These are phyloP conservation scores for Decapterus maruadsi DNA, from an alignment of 2,797 vertebrate species.

Conservation along the genomic window DNA sequence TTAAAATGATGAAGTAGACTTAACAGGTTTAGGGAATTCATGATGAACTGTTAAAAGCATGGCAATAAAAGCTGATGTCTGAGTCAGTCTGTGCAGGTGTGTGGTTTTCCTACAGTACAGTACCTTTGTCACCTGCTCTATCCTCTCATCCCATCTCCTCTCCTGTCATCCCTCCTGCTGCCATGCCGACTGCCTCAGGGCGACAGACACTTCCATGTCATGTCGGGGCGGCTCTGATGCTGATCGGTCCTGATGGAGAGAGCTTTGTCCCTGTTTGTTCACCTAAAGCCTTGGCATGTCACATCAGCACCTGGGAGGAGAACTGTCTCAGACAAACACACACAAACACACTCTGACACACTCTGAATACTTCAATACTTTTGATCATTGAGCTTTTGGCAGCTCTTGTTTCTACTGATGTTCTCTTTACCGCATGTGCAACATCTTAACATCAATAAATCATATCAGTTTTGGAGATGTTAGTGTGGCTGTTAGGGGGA, in stretches of 20 bases:
- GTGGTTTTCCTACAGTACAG: background rate
- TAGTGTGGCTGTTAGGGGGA: background rate
- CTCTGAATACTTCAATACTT: background rate
- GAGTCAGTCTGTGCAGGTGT: conserved; percentile 5
- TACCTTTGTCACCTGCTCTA: conserved; percentile 49
- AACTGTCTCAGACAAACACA: conserved; percentile 26
- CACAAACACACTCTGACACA: conserved; percentile 8
- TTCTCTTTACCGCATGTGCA: background rate
- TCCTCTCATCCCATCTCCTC: conserved; percentile 50
- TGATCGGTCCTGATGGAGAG: conserved; percentile 81
- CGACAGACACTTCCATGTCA: conserved; percentile 79
- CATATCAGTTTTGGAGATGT: background rate
- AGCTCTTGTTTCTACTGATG: background rate
- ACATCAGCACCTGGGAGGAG: conserved; percentile 67
- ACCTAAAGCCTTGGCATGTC: conserved; percentile 74
- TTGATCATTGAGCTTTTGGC: conserved; percentile 1
- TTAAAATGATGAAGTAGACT: too few relatives aligned
- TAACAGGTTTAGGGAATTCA: background rate
- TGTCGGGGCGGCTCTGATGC: conserved; percentile 66
- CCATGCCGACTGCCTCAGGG: conserved; percentile 69
- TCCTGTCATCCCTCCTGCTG: conserved; percentile 63
- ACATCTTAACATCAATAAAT: background rate
- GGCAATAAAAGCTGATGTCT: background rate
- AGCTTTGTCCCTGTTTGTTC: conserved; percentile 85
- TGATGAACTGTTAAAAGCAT: too few relatives aligned